Evolutionary conservation across 1,140 invertebrate species (phyloP).

Genomic region (Ephestia elutella): DNA sequence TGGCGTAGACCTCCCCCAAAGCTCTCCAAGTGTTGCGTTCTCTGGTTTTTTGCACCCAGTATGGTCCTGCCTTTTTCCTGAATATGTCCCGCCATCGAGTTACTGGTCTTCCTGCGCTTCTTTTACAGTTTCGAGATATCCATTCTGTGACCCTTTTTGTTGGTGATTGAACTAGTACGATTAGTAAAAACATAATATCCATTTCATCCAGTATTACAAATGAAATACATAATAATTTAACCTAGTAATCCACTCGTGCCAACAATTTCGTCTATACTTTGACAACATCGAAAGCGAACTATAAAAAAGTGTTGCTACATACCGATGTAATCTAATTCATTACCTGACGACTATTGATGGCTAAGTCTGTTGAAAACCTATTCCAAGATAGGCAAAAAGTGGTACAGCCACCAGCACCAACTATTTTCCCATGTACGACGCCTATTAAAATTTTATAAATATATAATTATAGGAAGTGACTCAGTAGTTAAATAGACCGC

Average conservation of each 20-base stretch:
- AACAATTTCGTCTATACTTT: neutral
- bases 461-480: conserved; percentile 8
- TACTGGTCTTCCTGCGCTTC: too few species aligned
- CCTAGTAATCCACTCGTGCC: neutral
- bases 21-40: too few species aligned
- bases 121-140: too few species aligned
- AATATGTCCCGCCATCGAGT: too few species aligned
- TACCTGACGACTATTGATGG: neutral
- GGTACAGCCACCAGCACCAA: neutral
- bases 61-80: too few species aligned
- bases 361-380: neutral
- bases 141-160: too few species aligned
- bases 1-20: too few species aligned
- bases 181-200: too few species aligned
- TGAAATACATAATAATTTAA: neutral
- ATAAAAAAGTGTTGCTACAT: neutral
- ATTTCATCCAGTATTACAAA: too few species aligned
- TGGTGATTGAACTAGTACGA: too few species aligned
- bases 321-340: neutral
- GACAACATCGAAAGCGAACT: neutral
- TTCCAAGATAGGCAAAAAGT: neutral
- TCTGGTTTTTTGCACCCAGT: too few species aligned
- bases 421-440: neutral
- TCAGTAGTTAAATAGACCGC: conserved; percentile 9
- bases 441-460: conserved; percentile 10